A percentile compares a stretch with the other conserved stretches of the same genome.
Evolutionary conservation across 2,113 vertebrate species (phyloP).

Genomic region (Corydoras maculifer): DNA sequence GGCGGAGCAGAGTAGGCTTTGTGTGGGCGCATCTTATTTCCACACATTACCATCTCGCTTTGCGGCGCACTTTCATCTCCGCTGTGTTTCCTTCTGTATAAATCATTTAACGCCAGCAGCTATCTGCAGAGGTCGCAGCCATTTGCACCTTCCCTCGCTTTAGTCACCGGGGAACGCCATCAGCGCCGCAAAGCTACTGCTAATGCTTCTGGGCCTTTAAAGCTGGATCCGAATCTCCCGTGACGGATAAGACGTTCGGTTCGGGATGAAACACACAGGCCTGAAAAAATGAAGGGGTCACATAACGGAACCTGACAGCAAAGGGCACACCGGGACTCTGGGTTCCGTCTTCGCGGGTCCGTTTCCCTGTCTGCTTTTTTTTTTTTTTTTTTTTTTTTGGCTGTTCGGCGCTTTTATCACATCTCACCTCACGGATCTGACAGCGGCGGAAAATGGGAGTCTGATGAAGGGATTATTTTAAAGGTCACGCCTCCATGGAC

Average conservation of each 20-base stretch:
- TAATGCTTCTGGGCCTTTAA: not conserved
- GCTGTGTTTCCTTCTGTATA: not conserved
- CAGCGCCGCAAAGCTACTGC: not conserved
- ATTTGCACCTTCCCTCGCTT: not conserved
- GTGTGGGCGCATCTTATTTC: constrained; percentile 1
- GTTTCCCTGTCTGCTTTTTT: too few relatives aligned
- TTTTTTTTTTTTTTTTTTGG: too few relatives aligned
- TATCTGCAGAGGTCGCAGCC: not conserved
- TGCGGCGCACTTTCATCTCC: not conserved
- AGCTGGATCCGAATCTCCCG: not conserved
- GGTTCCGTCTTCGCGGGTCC: not conserved
- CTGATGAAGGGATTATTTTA: not conserved
- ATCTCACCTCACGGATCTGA: not conserved
- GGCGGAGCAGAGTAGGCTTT: not conserved
- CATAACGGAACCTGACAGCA: not conserved
- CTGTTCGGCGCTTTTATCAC: not conserved
- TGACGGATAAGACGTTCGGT: not conserved
- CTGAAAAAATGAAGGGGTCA: not conserved
- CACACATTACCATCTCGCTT: not conserved
- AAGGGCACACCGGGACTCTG: not conserved
- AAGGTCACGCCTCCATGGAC: not conserved
- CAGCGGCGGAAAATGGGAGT: constrained; percentile 3
- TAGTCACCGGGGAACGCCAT: not conserved
- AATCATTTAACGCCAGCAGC: not conserved
- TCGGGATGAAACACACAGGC: not conserved